A percentile compares a stretch with the other conserved stretches of the same genome.
Evolutionary conservation across 2,797 vertebrate genomes (phyloP).

Genomic region (Salmo trutta): DNA sequence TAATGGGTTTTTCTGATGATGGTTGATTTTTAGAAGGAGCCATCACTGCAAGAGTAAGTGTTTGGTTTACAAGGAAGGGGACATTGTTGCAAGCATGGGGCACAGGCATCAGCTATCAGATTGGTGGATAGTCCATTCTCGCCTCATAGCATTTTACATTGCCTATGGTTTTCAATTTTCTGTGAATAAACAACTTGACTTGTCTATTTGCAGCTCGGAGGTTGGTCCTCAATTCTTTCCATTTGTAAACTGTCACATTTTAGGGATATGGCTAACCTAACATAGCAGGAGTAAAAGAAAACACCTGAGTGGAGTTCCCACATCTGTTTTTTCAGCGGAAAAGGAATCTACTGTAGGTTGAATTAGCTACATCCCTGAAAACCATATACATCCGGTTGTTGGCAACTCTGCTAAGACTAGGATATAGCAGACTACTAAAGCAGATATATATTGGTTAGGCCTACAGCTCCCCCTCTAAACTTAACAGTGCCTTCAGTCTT

Average conservation of each 20-base stretch:
- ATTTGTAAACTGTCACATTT: neutral
- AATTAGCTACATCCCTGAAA: no score
- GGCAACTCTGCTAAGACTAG: no score
- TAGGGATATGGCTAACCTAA: neutral
- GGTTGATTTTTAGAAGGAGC: neutral
- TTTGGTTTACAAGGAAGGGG: no score
- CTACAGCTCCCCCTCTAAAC: neutral
- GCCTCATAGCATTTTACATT: neutral
- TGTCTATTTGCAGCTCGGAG: neutral
- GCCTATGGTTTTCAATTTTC: neutral
- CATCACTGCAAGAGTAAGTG: no score
- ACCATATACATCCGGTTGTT: no score
- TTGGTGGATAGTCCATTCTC: neutral
- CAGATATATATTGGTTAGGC: neutral
- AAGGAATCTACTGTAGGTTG: no score
- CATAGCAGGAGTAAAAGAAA: no score
- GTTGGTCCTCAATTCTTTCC: neutral
- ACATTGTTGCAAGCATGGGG: neutral
- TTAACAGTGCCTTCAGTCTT: conserved; percentile 3
- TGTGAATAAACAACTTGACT: neutral
- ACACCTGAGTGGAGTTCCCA: no score
- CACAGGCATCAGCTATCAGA: neutral
- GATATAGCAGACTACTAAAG: conserved; percentile 11
- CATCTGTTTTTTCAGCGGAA: no score
- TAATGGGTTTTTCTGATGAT: neutral